Evolutionary conservation across 1,140 invertebrate species (phyloP).

Genomic region (Zeugodacus cucurbitae): DNA sequence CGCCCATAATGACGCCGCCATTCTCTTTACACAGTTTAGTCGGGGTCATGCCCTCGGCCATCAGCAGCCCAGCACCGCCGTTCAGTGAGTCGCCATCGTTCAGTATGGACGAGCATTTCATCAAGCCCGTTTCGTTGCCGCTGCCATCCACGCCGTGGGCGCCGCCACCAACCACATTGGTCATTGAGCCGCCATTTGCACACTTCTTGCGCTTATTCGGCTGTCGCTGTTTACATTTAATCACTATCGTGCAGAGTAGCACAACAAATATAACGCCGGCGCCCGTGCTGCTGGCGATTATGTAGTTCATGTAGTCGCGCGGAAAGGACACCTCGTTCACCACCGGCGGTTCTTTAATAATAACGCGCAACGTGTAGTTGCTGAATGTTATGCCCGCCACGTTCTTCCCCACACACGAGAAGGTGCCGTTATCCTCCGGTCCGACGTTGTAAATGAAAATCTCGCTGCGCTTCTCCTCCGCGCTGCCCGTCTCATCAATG

Average conservation of each 20-base stretch:
- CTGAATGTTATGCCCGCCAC: slow-evolving; percentile 78
- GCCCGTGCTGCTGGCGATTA: slow-evolving; percentile 74
- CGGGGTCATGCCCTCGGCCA: slow-evolving; percentile 56
- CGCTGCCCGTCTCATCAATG: slow-evolving; percentile 74
- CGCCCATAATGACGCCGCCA: slow-evolving; percentile 56
- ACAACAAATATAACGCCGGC: slow-evolving; percentile 73
- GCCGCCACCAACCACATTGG: slow-evolving; percentile 55
- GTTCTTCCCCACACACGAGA: slow-evolving; percentile 84
- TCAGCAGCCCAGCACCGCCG: slow-evolving; percentile 49
- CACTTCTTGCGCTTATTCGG: slow-evolving; percentile 70
- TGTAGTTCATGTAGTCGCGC: slow-evolving; percentile 71
- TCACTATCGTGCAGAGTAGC: slow-evolving; percentile 73
- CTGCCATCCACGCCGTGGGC: slow-evolving; percentile 63
- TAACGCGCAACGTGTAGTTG: slow-evolving; percentile 81
- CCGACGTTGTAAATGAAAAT: slow-evolving; percentile 80
- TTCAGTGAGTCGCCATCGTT: slow-evolving; percentile 60
- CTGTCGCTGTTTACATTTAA: slow-evolving; percentile 69
- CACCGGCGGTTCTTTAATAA: slow-evolving; percentile 77
- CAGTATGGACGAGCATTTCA: slow-evolving; percentile 63
- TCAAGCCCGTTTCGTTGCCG: slow-evolving; percentile 56
- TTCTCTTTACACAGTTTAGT: slow-evolving; percentile 54
- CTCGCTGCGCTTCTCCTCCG: slow-evolving; percentile 78
- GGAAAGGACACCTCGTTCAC: slow-evolving; percentile 74
- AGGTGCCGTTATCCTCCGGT: slow-evolving; percentile 82
- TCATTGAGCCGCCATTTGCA: slow-evolving; percentile 49